Percentiles rank a stretch among this genome's conserved stretches.
phyloP scores from a whole-genome alignment of 2,888 invertebrate genomes.

The Andrena trimmerana region DNA sequence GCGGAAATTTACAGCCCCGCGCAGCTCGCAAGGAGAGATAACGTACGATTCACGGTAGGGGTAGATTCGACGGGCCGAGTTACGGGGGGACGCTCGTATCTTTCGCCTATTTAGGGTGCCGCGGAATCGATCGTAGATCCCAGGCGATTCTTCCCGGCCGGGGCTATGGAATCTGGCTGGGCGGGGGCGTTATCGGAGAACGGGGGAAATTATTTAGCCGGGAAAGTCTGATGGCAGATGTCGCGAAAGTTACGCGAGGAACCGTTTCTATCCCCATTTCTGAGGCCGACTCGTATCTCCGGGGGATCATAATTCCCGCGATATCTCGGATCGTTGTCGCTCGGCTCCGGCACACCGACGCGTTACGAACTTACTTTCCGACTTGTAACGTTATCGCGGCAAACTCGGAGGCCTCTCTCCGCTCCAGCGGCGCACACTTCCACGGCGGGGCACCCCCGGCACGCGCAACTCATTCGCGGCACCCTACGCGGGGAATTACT shows the following conservation, averaged over 20 bases:
- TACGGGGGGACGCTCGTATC: neutral
- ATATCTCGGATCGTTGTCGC: constrained; percentile 73
- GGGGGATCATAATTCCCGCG: constrained; percentile 73
- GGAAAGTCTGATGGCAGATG: constrained; percentile 71
- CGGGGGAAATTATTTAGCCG: constrained; percentile 73
- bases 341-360: constrained; percentile 46
- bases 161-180: neutral
- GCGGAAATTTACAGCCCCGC: neutral
- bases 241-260: constrained; percentile 66
- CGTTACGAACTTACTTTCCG: constrained; percentile 70
- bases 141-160: neutral
- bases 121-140: constrained; percentile 12
- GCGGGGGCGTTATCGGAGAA: constrained; percentile 57
- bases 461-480: constrained; percentile 37
- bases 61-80: neutral
- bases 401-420: constrained; percentile 33
- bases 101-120: neutral
- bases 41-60: neutral
- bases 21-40: neutral
- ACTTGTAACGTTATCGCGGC: constrained; percentile 69
- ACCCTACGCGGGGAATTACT: constrained; percentile 37
- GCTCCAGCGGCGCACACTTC: constrained; percentile 15
- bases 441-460: constrained; percentile 20
- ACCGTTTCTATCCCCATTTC: constrained; percentile 64
- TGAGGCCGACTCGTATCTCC: constrained; percentile 69